Percentiles rank a stretch among this genome's conserved stretches.
These are phyloP conservation scores for Pangasianodon gigas DNA, from an alignment of 2,113 vertebrate species.

Conservation along the genomic window DNA sequence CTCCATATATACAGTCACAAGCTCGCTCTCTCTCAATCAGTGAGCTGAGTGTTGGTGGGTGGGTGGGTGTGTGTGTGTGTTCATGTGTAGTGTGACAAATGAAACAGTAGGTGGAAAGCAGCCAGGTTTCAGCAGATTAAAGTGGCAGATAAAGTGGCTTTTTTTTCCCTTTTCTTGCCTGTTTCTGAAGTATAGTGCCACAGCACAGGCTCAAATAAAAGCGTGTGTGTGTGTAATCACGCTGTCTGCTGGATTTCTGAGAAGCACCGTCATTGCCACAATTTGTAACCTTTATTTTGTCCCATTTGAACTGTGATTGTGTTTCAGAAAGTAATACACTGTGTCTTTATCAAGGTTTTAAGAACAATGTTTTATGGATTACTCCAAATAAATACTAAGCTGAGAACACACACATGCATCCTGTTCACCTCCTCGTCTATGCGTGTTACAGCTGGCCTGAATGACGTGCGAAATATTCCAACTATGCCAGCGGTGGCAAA, in stretches of 20 bases:
- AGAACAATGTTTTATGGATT: not conserved
- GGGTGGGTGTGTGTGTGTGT: not conserved
- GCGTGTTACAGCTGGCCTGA: not conserved
- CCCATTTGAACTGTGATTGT: not conserved
- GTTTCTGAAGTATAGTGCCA: not conserved
- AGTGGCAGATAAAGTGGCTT: not conserved
- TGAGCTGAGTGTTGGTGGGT: no score
- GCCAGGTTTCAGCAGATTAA: not conserved
- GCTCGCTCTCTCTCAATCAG: not conserved
- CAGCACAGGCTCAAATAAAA: not conserved
- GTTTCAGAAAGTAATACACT: not conserved
- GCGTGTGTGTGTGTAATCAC: not conserved
- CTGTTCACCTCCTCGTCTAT: not conserved
- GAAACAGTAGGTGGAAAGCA: not conserved
- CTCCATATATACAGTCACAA: not conserved
- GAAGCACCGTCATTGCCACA: not conserved
- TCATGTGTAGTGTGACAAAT: not conserved
- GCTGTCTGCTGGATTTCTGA: not conserved
- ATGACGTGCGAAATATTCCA: not conserved
- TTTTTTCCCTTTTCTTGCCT: not conserved
- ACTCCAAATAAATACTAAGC: not conserved
- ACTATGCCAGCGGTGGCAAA: not conserved
- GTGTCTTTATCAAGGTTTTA: not conserved
- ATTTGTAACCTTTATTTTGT: not conserved
- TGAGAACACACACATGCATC: not conserved